Conservation (phyloP, 2,797 vertebrate species). For the Lacerta agilis region DNA sequence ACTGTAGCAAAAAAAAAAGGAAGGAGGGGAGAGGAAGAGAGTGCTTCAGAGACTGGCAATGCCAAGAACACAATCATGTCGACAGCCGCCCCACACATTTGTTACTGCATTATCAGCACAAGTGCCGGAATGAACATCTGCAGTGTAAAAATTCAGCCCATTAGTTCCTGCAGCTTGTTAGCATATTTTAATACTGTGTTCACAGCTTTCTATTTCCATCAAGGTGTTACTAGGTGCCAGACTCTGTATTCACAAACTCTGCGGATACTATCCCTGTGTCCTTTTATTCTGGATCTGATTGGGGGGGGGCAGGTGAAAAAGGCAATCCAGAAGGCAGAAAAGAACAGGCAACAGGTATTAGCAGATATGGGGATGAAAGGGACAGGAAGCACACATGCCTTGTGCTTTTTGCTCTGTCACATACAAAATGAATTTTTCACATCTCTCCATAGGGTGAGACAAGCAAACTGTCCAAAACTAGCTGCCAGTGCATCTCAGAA, state of each 20-base stretch:
- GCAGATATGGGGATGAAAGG: not conserved
- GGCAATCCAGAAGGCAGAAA: conserved; percentile 39
- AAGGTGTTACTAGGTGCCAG: conserved; percentile 80
- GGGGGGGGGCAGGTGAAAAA: conserved; percentile 37
- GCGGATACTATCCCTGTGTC: conserved; percentile 60
- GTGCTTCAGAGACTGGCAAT: conserved; percentile 42
- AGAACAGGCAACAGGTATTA: not conserved
- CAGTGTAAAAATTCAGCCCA: conserved; percentile 65
- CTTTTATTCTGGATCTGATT: conserved; percentile 25
- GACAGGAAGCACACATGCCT: not conserved
- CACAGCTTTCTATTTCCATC: conserved; percentile 81
- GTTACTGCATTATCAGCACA: conserved; percentile 41
- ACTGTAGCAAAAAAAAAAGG: conserved; percentile 41
- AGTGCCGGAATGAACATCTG: conserved; percentile 72
- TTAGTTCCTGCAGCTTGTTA: conserved; percentile 77
- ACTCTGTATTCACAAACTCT: conserved; percentile 70
- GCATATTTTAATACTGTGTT: conserved; percentile 78
- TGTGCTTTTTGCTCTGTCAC: not conserved
- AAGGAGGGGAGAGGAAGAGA: conserved; percentile 25
- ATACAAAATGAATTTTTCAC: not conserved
- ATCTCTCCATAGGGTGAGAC: not conserved
- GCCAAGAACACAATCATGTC: conserved; percentile 64
- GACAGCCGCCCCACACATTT: conserved; percentile 49
- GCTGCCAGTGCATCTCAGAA: not conserved
- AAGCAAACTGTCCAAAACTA: not conserved